These are phyloP conservation scores for Eutrigla gurnardus DNA, from an alignment of 2,797 vertebrate species.

Conservation along the genomic window DNA sequence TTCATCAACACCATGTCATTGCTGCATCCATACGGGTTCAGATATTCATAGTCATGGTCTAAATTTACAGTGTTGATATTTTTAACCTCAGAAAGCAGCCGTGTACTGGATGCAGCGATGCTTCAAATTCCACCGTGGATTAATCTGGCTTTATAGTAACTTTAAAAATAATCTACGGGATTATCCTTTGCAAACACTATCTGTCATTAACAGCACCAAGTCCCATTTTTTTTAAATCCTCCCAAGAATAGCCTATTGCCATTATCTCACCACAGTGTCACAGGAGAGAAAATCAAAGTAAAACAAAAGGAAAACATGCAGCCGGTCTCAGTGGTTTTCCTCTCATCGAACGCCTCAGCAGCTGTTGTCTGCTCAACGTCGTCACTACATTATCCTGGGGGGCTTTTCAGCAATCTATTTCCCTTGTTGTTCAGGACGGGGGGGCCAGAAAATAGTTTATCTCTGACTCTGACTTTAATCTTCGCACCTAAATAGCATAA, in stretches of 20 bases:
- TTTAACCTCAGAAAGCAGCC: slow-evolving; percentile 41
- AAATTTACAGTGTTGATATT: slow-evolving; percentile 51
- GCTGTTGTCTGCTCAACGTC: slow-evolving; percentile 40
- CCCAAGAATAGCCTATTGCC: slow-evolving; percentile 52
- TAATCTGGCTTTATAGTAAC: slow-evolving; percentile 71
- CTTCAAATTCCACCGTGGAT: slow-evolving; percentile 59
- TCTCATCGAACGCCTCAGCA: slow-evolving; percentile 22
- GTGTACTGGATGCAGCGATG: slow-evolving; percentile 26
- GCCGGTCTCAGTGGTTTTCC: slow-evolving; percentile 26
- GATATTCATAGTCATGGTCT: slow-evolving; percentile 27
- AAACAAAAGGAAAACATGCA: slow-evolving; percentile 28
- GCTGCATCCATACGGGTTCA: slow-evolving; percentile 25
- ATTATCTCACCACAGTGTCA: slow-evolving; percentile 39
- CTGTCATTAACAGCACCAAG: slow-evolving; percentile 63
- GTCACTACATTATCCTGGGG: slow-evolving; percentile 13
- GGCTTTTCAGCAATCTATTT: slow-evolving; percentile 25
- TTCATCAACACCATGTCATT: slow-evolving; percentile 2
- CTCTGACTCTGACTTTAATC: slow-evolving; percentile 51
- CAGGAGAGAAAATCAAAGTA: slow-evolving; percentile 17
- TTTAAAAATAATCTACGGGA: slow-evolving; percentile 77
- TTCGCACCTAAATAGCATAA: background rate
- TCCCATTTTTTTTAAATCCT: slow-evolving; percentile 53
- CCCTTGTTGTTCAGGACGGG: background rate
- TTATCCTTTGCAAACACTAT: slow-evolving; percentile 72
- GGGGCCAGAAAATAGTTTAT: slow-evolving; percentile 35